Conservation (phyloP, 2,797 vertebrate species). For the Dryobates pubescens region DNA sequence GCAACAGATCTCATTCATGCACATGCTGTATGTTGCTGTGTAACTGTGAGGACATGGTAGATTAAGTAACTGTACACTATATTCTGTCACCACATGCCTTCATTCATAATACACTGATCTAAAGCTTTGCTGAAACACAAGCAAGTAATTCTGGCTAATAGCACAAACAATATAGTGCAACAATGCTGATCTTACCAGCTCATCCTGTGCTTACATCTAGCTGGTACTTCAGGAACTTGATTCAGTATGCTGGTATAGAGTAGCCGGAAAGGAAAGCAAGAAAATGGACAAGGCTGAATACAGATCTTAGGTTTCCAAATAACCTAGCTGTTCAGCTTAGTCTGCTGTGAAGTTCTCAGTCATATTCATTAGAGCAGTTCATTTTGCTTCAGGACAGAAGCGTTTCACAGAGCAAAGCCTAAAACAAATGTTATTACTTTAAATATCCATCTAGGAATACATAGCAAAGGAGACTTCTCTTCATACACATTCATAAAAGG, state of each 20-base stretch:
- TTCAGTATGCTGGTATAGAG: neutral
- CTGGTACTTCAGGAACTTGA: neutral
- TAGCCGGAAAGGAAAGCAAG: neutral
- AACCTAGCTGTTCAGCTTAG: neutral
- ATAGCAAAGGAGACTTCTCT: neutral
- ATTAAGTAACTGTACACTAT: neutral
- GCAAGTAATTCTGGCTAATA: neutral
- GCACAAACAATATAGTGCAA: neutral
- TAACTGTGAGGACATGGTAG: neutral
- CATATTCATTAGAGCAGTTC: neutral
- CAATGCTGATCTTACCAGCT: neutral
- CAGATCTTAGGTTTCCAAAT: neutral
- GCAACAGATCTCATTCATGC: neutral
- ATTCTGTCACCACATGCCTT: neutral
- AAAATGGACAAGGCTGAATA: neutral
- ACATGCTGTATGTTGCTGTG: accelerated
- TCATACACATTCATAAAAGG: neutral
- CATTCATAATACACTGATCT: neutral
- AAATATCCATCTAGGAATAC: neutral
- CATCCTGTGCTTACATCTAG: neutral
- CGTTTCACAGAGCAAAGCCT: neutral
- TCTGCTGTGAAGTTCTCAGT: neutral
- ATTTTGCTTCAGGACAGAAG: neutral
- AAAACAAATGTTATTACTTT: neutral
- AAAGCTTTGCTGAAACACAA: neutral